Evolutionary conservation across 2,888 invertebrate genomes (phyloP).

Genomic region (Drosophila cracens): DNA sequence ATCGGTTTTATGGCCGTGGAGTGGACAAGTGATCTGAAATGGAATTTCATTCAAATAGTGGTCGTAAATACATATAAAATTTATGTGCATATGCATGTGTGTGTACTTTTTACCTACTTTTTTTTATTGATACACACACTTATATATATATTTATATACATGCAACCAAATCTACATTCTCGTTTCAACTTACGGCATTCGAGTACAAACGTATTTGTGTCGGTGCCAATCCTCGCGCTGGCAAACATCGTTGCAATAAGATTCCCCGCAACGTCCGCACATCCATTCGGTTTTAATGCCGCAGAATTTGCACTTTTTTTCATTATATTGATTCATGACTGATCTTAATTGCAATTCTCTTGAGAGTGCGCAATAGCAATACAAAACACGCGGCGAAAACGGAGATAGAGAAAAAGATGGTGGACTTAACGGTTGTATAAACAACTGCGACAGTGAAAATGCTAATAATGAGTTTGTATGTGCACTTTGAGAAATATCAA

Average conservation of each 20-base stretch:
- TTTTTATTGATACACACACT: background rate
- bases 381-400: slow-evolving; percentile 4
- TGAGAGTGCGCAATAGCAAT: background rate
- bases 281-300: slow-evolving; percentile 9
- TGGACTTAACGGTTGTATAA: slow-evolving; percentile 42
- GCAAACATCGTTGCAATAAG: slow-evolving; percentile 52
- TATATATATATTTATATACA: background rate
- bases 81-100: background rate
- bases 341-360: background rate
- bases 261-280: slow-evolving; percentile 63
- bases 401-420: slow-evolving; percentile 19
- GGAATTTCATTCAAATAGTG: background rate
- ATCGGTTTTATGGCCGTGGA: background rate
- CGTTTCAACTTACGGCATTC: slow-evolving; percentile 56
- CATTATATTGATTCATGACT: slow-evolving; percentile 3
- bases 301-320: slow-evolving; percentile 39
- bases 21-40: slow-evolving; percentile 22
- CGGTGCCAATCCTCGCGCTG: slow-evolving; percentile 60
- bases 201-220: slow-evolving; percentile 44
- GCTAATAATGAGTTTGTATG: background rate
- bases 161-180: background rate
- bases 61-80: background rate
- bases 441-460: background rate
- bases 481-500: background rate
- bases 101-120: background rate